Percentiles rank a stretch among this genome's conserved stretches.
These are phyloP conservation scores for Anthopleura sola DNA, from an alignment of 64 coral and sea anemone genomes.

Conservation along the genomic window DNA sequence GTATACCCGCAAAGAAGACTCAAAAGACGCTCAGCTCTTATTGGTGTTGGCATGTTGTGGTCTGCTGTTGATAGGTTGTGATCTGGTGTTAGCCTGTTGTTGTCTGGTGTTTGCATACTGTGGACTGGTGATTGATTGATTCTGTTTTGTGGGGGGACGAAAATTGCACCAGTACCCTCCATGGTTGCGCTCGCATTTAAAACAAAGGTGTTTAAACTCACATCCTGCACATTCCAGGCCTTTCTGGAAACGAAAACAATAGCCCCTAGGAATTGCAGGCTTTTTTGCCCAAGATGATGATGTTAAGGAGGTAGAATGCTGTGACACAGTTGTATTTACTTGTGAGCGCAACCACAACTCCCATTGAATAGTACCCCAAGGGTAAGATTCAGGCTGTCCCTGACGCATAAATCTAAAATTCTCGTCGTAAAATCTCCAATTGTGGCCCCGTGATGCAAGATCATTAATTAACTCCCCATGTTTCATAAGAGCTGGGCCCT, in stretches of 20 bases:
- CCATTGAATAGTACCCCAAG: background rate
- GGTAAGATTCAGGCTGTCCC: background rate
- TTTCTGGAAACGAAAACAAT: background rate
- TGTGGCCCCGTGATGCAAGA: conserved; percentile 10
- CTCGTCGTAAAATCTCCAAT: conserved; percentile 33
- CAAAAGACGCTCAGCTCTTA: background rate
- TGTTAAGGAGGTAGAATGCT: background rate
- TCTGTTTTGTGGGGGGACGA: conserved; percentile 1
- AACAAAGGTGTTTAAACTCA: conserved; percentile 7
- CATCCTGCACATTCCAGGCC: background rate
- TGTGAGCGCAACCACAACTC: background rate
- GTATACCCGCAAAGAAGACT: background rate
- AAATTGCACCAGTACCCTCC: conserved; percentile 1
- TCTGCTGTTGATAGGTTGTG: background rate
- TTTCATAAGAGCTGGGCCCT: conserved; percentile 49
- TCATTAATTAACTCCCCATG: conserved; percentile 31
- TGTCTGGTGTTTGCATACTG: too few relatives aligned
- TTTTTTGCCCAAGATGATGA: background rate
- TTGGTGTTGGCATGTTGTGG: background rate
- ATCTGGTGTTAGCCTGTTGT: too few relatives aligned
- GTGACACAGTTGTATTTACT: background rate
- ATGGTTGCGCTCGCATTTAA: conserved; percentile 17
- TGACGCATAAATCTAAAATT: conserved; percentile 28
- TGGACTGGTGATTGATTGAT: background rate
- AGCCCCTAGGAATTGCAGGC: conserved; percentile 19